Evolutionary conservation across 2,888 invertebrate species (phyloP).

Genomic region (Drosophila hamatofila): DNA sequence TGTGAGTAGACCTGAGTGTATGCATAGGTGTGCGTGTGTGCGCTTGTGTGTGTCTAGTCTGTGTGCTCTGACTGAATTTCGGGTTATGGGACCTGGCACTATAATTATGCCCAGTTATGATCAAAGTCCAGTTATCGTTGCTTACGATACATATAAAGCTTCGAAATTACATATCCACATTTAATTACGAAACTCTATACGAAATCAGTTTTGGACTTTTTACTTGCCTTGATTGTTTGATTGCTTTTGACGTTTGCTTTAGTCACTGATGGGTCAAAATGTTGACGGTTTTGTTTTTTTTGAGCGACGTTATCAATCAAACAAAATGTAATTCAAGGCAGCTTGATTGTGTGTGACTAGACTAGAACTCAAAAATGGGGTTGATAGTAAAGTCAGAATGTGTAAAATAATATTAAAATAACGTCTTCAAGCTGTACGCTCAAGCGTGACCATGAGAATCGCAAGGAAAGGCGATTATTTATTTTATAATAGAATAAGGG

Average conservation of each 20-base stretch:
- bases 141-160: constrained; percentile 45
- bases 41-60: constrained; percentile 11
- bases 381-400: not conserved
- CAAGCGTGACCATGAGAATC: not conserved
- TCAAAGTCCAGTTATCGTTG: constrained; percentile 70
- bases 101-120: constrained; percentile 69
- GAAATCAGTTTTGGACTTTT: constrained; percentile 8
- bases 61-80: constrained; percentile 26
- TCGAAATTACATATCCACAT: constrained; percentile 41
- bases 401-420: not conserved
- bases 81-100: constrained; percentile 37
- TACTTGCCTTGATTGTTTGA: constrained; percentile 35
- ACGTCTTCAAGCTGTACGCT: not conserved
- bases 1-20: not conserved
- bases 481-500: too few species aligned
- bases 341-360: not conserved
- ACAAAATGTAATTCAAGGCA: not conserved
- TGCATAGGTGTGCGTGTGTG: not conserved
- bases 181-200: constrained; percentile 53
- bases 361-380: not conserved
- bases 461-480: not conserved
- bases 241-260: constrained; percentile 53
- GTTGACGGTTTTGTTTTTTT: constrained; percentile 7
- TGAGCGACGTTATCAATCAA: constrained; percentile 27
- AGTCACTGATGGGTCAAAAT: constrained; percentile 10